Conservation (phyloP, 2,888 invertebrate genomes). For the Adela reaumurella region DNA sequence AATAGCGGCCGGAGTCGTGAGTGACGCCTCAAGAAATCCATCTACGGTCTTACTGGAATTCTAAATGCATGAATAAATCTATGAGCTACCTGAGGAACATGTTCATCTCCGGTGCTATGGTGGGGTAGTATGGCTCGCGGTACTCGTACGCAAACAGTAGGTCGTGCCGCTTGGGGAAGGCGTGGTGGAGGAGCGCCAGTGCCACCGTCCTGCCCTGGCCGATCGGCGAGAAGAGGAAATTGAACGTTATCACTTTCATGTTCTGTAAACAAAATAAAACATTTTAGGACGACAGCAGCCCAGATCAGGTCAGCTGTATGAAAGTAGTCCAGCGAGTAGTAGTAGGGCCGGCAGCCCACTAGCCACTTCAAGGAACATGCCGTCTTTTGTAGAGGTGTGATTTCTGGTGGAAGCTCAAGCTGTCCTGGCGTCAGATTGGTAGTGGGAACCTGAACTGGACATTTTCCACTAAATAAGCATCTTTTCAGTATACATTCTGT, state of each 20-base stretch:
- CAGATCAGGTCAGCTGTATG: no score
- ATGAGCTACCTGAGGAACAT: slow-evolving; percentile 43
- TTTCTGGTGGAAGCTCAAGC: no score
- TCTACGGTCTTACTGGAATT: neutral
- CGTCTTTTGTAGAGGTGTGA: no score
- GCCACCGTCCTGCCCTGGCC: slow-evolving; percentile 78
- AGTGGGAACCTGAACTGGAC: no score
- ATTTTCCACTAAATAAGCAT: no score
- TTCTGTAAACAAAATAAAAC: slow-evolving; percentile 62
- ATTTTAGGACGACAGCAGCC: no score
- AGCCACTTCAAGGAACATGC: no score
- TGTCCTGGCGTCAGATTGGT: no score
- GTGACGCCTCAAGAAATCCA: neutral
- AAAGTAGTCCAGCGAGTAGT: no score
- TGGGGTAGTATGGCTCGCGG: slow-evolving; percentile 56
- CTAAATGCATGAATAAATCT: neutral
- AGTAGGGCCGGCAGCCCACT: no score
- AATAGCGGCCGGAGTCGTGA: no score
- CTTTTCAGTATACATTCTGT: no score
- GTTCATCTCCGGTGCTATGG: slow-evolving; percentile 41
- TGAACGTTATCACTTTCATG: slow-evolving; percentile 82
- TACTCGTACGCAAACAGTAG: slow-evolving; percentile 87
- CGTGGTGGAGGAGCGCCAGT: slow-evolving; percentile 80
- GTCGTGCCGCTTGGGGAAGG: slow-evolving; percentile 81
- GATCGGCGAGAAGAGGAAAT: slow-evolving; percentile 78